phyloP scores from a whole-genome alignment of 1,140 invertebrate genomes.

The Drosophila fuyamai region DNA sequence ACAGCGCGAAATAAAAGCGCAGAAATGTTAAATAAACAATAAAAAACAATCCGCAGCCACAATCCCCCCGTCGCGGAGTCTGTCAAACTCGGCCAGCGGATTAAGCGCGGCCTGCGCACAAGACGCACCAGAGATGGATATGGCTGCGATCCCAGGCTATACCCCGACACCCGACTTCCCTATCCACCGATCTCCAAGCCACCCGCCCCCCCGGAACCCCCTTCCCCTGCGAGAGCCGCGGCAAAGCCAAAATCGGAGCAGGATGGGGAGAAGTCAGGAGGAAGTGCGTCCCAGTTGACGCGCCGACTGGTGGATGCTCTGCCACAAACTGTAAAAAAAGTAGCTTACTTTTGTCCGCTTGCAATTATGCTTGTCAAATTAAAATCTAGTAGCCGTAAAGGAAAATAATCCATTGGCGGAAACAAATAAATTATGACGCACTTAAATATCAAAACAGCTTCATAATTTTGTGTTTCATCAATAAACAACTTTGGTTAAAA shows the following conservation, averaged over 20 bases:
- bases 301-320: background rate
- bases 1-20: conserved; percentile 63
- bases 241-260: background rate
- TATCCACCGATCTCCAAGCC: background rate
- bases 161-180: background rate
- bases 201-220: background rate
- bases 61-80: conserved; percentile 14
- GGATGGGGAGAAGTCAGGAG: conserved; percentile 5
- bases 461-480: no score
- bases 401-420: no score
- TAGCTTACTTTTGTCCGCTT: no score
- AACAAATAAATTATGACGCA: no score
- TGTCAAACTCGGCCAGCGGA: conserved; percentile 53
- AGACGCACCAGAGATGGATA: conserved; percentile 41
- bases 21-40: conserved; percentile 80
- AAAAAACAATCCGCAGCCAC: conserved; percentile 38
- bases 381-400: no score
- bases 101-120: conserved; percentile 21
- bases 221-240: background rate
- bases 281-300: background rate
- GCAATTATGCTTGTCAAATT: no score
- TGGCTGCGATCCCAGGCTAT: conserved; percentile 29
- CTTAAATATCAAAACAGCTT: no score
- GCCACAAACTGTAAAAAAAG: no score
- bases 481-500: no score